Base-by-base conservation (phyloP, 2,888 invertebrate species). In the Eupithecia abbreviata region DNA sequence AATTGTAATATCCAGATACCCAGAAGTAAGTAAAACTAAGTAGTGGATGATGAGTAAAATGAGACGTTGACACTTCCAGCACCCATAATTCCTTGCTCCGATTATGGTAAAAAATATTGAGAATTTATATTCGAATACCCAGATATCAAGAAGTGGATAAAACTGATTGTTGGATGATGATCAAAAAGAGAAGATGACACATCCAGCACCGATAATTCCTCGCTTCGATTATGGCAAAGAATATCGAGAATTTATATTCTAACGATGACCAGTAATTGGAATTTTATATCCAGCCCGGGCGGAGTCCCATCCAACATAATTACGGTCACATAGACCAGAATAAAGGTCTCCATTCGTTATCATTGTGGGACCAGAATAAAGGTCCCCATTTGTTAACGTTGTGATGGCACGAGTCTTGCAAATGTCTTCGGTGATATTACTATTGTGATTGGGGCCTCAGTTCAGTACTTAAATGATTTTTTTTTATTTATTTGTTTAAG, bases 171-270 rank as follows among this genome's bases (percentile, higher is more conserved):
- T 43, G 43, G 43, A 43, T 6, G 2, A 58, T 58, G 10, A 18
- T 55, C 4, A 9, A 18, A 66, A 66, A 42, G 5, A 66, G 66
- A 41, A 2, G 12, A 41, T 67, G 67, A 18, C 84, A 41, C 74
- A 83, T 89, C 88, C 78, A 87, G 85, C 51, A 55, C 18, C 67
- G 15, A 49, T 51, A 81, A n/a, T 62, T 84, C 84, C 70, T 78
- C 75, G 81, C 69, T 80, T 80, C 82, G 84, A 86, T 87, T 88
- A 86, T 88, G 85, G 87, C 85, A 82, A 89, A 89, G 88, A 89
- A 89, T 88, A 89, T 89, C 86, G 84, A 80, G 81, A 86, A 86
- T 90, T 88, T 88, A 86, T 89, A 89, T 90, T 89, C 87, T 90
- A 88, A 89, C 87, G 87, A 86, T 85, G 87, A 83, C 77, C 84